phyloP scores from a whole-genome alignment of 1,140 invertebrate species.

The Colletes gigas region DNA sequence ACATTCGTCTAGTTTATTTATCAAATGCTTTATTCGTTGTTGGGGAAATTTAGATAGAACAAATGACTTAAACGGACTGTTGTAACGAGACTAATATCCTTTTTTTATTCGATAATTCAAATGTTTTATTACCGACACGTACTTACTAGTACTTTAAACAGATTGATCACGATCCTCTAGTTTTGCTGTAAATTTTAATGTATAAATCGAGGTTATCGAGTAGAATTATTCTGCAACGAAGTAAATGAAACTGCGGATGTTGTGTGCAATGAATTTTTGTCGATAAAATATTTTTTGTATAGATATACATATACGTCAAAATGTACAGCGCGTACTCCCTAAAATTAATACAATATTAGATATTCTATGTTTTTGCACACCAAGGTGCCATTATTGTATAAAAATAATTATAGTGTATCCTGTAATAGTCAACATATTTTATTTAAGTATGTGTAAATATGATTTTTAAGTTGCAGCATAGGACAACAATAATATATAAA shows the following conservation, averaged over 20 bases:
- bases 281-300: not conserved
- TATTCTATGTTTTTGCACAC: conserved; percentile 25
- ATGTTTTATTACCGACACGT: conserved; percentile 1
- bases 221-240: conserved; percentile 16
- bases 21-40: conserved; percentile 26
- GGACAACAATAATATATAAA: conserved; percentile 25
- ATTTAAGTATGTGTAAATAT: conserved; percentile 35
- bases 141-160: not conserved
- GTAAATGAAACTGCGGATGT: not conserved
- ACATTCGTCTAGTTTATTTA: conserved; percentile 23
- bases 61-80: not conserved
- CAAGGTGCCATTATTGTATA: conserved; percentile 34
- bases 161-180: not conserved
- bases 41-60: conserved; percentile 19
- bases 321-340: conserved; percentile 11
- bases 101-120: not conserved
- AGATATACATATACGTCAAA: conserved; percentile 9
- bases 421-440: not conserved
- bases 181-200: conserved; percentile 39
- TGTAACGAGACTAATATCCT: not conserved
- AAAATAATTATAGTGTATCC: conserved; percentile 16
- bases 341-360: conserved; percentile 12
- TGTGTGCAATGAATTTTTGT: not conserved
- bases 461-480: conserved; percentile 4
- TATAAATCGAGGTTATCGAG: not conserved